A percentile compares a stretch with the other conserved stretches of the same genome.
Evolutionary conservation across 2,113 vertebrate species (phyloP).

Genomic region (Triplophysa dalaica): DNA sequence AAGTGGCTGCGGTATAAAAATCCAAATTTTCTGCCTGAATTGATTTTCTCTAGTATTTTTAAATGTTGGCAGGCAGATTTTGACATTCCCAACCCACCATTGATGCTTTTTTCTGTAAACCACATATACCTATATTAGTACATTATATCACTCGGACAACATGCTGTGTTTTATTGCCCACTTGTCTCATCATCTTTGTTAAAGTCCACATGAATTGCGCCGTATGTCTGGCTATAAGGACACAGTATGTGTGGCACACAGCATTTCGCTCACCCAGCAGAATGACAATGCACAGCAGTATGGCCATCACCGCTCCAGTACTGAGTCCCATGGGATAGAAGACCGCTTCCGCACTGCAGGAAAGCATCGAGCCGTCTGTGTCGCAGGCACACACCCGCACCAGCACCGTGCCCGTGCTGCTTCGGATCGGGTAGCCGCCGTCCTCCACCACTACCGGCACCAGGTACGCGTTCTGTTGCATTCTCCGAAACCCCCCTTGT

Average conservation of each 20-base stretch:
- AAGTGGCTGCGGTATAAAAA: constrained; percentile 21
- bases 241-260: background rate
- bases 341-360: constrained; percentile 85
- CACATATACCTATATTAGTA: too few relatives aligned
- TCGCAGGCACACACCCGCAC: constrained; percentile 89
- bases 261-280: constrained; percentile 79
- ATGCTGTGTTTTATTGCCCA: too few relatives aligned
- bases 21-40: background rate
- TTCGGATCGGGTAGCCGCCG: constrained; percentile 88
- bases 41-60: too few relatives aligned
- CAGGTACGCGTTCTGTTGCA: constrained; percentile 79
- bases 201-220: background rate
- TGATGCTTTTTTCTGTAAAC: too few relatives aligned
- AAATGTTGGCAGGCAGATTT: too few relatives aligned
- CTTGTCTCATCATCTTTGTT: too few relatives aligned
- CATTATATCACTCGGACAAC: too few relatives aligned
- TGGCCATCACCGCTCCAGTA: constrained; percentile 86
- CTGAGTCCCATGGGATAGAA: constrained; percentile 87
- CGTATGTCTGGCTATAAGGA: background rate
- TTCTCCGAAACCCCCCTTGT: constrained; percentile 80
- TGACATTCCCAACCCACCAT: too few relatives aligned
- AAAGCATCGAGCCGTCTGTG: constrained; percentile 77
- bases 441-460: constrained; percentile 89
- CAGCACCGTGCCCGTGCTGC: constrained; percentile 89
- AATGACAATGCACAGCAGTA: constrained; percentile 85